A percentile compares a stretch with the other conserved stretches of the same genome.
These are phyloP conservation scores for Bucco capensis DNA, from an alignment of 2,113 vertebrate genomes.

Conservation along the genomic window DNA sequence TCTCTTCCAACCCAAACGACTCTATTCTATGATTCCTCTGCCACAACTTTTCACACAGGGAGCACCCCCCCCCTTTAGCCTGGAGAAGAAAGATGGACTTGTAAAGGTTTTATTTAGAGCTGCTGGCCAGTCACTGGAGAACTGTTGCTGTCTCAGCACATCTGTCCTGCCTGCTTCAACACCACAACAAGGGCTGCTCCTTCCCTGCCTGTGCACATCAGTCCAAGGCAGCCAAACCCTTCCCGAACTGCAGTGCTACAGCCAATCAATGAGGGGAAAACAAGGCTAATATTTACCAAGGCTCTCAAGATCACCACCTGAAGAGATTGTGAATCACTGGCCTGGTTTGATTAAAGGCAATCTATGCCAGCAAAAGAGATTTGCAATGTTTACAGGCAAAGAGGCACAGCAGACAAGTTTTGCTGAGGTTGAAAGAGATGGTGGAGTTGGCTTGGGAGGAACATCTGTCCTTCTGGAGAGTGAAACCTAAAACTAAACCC, in stretches of 20 bases:
- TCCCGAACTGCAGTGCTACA: neutral
- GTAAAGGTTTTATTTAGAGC: no score
- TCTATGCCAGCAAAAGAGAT: neutral
- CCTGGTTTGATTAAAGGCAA: neutral
- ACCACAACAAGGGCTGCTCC: neutral
- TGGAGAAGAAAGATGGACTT: no score
- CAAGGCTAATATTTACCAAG: neutral
- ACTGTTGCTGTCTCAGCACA: no score
- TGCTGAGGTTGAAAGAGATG: neutral
- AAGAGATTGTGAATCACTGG: neutral
- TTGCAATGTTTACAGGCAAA: neutral
- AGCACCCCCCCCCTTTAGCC: no score
- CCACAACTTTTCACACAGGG: neutral
- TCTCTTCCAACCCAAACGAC: no score
- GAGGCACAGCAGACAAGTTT: neutral
- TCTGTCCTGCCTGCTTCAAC: no score
- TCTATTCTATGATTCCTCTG: neutral
- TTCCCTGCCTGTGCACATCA: neutral
- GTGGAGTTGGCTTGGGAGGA: neutral
- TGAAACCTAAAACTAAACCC: constrained; percentile 10
- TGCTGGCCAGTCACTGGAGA: no score
- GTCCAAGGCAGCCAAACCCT: no score
- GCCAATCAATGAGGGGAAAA: neutral
- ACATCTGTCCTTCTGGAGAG: neutral
- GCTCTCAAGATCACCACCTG: neutral